phyloP scores from a whole-genome alignment of 2,113 vertebrate genomes.

The Toxotes jaculatrix region DNA sequence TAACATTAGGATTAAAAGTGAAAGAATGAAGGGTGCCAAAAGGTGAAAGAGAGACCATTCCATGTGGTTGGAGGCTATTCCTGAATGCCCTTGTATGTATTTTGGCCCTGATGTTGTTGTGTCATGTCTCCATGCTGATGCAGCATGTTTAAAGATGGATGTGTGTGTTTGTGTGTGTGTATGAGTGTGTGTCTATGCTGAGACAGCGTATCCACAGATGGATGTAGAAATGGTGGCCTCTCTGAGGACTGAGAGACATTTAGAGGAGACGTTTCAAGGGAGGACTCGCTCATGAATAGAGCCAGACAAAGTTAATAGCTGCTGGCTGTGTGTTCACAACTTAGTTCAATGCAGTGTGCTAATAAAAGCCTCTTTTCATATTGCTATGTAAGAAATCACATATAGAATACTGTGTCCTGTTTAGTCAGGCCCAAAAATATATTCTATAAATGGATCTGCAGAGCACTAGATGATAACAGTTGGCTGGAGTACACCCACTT shows the following conservation, averaged over 20 bases:
- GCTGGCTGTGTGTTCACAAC: conserved; percentile 47
- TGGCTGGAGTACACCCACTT: conserved; percentile 24
- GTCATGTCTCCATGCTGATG: conserved; percentile 77
- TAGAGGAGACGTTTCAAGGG: conserved; percentile 69
- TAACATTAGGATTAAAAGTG: background rate
- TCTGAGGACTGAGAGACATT: conserved; percentile 78
- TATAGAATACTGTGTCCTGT: conserved; percentile 33
- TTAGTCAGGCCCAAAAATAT: conserved; percentile 39
- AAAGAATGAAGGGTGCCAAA: conserved; percentile 31
- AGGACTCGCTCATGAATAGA: conserved; percentile 42
- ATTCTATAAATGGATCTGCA: conserved; percentile 34
- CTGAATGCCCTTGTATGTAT: conserved; percentile 69
- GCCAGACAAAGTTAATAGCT: conserved; percentile 68
- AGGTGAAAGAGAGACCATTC: conserved; percentile 28
- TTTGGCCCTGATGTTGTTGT: conserved; percentile 71
- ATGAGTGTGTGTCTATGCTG: conserved; percentile 59
- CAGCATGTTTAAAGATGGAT: conserved; percentile 77
- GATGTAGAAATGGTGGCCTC: conserved; percentile 73
- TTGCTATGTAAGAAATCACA: conserved; percentile 40
- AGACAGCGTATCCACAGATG: conserved; percentile 77
- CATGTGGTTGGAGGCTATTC: conserved; percentile 45
- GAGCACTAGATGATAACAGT: conserved; percentile 6
- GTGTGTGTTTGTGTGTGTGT: conserved; percentile 27
- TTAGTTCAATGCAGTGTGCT: conserved; percentile 48
- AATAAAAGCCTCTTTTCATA: conserved; percentile 63